These are phyloP conservation scores for Xestia rhomboidea DNA, from an alignment of 2,888 invertebrate genomes.

Conservation along the genomic window DNA sequence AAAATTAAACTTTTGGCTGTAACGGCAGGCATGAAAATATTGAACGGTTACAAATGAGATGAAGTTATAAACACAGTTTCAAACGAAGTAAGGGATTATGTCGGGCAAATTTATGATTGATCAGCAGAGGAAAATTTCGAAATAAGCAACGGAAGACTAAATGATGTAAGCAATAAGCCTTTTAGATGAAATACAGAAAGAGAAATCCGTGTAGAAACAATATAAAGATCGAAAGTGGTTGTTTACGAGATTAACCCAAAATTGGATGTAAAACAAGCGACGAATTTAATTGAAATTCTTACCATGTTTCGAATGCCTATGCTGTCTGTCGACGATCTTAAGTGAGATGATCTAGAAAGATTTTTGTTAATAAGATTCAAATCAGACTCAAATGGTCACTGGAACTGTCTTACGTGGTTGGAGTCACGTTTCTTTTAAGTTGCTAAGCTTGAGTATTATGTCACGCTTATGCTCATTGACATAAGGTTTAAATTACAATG, in stretches of 20 bases:
- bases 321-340: constrained; percentile 12
- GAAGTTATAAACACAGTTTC: neutral
- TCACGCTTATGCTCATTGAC: neutral
- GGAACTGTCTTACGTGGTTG: neutral
- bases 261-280: constrained; percentile 12
- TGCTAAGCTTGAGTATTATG: neutral
- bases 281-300: constrained; percentile 48
- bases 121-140: neutral
- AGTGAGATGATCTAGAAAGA: constrained; percentile 36
- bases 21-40: neutral
- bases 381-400: neutral
- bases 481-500: constrained; percentile 22
- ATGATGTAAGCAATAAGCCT: constrained; percentile 23
- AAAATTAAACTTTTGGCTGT: neutral
- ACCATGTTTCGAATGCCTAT: constrained; percentile 23
- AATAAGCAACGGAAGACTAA: neutral
- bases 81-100: neutral
- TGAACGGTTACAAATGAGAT: neutral
- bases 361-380: constrained; percentile 1
- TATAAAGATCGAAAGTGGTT: constrained; percentile 54
- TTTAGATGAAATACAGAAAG: constrained; percentile 36
- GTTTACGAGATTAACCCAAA: constrained; percentile 51
- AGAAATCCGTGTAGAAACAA: constrained; percentile 51
- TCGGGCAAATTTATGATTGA: neutral
- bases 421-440: neutral